Evolutionary conservation across 2,113 vertebrate species (phyloP).

Genomic region (Tiliqua scincoides): DNA sequence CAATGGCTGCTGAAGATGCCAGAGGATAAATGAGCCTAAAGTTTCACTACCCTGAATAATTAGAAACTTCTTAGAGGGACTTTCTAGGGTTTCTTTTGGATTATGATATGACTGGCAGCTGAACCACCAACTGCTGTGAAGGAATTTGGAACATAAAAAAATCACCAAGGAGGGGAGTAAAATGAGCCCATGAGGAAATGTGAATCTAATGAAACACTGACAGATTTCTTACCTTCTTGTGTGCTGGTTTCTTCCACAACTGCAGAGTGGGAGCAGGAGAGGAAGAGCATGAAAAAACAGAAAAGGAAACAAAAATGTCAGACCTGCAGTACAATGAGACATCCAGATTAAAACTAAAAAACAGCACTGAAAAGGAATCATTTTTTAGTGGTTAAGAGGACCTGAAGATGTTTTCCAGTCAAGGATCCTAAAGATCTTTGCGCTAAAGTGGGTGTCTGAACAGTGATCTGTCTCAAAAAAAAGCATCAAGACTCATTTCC

Average conservation of each 20-base stretch:
- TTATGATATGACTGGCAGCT: not conserved
- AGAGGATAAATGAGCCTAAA: no score
- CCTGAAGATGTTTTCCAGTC: not conserved
- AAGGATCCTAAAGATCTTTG: no score
- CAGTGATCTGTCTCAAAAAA: not conserved
- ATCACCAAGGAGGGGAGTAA: not conserved
- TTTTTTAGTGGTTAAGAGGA: not conserved
- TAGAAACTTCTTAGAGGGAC: not conserved
- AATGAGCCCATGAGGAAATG: not conserved
- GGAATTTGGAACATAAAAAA: not conserved
- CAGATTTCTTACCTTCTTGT: conserved; percentile 3
- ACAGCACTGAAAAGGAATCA: no score
- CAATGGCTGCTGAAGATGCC: not conserved
- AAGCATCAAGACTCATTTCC: not conserved
- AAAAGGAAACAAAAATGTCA: not conserved
- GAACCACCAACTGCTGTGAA: not conserved
- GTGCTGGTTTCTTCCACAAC: not conserved
- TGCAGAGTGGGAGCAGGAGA: not conserved
- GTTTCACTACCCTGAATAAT: not conserved
- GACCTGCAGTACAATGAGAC: not conserved
- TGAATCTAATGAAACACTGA: not conserved
- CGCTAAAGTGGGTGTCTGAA: not conserved
- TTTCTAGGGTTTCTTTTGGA: not conserved
- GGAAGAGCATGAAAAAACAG: not conserved
- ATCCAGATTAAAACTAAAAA: not conserved